Evolutionary conservation across 2,113 vertebrate genomes (phyloP).

Genomic region (Fulica atra): DNA sequence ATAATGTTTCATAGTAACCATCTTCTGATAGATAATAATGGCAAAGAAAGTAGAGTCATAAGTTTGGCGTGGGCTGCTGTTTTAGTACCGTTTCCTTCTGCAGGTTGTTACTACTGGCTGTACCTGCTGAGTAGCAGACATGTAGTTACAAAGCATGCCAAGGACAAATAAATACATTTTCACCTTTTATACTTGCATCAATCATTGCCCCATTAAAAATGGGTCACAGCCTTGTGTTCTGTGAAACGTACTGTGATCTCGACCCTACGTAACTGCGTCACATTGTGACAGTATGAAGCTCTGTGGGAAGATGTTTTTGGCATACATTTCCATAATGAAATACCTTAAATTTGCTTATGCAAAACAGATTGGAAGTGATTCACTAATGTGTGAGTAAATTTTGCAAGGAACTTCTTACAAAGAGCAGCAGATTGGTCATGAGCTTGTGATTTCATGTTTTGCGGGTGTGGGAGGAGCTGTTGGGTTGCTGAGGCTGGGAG

Average conservation of each 20-base stretch:
- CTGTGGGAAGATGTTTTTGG: background rate
- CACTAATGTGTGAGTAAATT: background rate
- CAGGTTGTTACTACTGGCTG: background rate
- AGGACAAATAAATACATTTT: background rate
- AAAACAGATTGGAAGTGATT: background rate
- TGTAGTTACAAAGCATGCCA: background rate
- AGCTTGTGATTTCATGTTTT: background rate
- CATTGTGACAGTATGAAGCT: background rate
- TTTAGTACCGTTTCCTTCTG: background rate
- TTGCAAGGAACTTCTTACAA: background rate
- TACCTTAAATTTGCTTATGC: slow-evolving; percentile 1
- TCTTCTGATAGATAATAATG: slow-evolving; percentile 21
- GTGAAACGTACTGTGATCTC: rapidly evolving
- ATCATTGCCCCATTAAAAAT: background rate
- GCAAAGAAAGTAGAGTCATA: background rate
- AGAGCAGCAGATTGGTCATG: background rate
- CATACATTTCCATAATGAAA: background rate
- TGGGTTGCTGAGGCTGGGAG: background rate
- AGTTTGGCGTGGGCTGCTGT: background rate
- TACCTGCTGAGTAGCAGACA: background rate
- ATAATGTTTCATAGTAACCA: slow-evolving; percentile 16
- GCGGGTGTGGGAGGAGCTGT: background rate
- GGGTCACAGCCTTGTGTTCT: background rate
- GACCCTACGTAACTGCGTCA: background rate
- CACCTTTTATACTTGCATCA: background rate